Percentiles rank a stretch among this genome's conserved stretches.
phyloP scores from a whole-genome alignment of 2,797 vertebrate species.

The Todus mexicanus region DNA sequence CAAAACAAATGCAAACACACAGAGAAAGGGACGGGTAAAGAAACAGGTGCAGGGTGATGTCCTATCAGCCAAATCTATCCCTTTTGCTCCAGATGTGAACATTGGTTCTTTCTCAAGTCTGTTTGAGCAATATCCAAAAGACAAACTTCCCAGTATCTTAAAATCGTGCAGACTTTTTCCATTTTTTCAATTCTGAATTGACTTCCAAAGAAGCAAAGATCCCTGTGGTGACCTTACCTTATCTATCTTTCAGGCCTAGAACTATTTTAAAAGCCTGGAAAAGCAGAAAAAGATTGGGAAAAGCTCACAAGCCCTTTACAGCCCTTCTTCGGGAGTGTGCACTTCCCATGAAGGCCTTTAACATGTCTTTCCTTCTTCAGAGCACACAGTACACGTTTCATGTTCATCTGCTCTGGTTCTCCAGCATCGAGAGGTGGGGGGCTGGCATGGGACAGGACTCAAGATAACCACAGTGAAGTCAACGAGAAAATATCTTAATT shows the following conservation, averaged over 20 bases:
- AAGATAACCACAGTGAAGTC: background rate
- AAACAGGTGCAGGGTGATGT: background rate
- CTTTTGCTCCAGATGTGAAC: background rate
- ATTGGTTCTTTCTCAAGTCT: background rate
- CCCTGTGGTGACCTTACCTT: background rate
- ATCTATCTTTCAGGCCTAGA: background rate
- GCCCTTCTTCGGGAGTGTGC: background rate
- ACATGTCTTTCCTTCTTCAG: background rate
- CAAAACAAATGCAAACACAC: background rate
- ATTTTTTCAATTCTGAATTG: background rate
- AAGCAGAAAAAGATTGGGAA: background rate
- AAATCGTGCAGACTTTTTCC: background rate
- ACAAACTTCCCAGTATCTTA: background rate
- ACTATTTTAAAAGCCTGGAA: background rate
- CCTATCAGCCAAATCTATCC: background rate
- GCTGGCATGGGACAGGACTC: background rate
- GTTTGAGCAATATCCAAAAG: background rate
- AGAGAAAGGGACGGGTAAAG: background rate
- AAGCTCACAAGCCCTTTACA: background rate
- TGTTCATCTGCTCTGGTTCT: background rate
- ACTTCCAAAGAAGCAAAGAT: background rate
- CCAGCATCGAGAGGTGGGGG: fast-evolving
- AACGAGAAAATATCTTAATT: background rate
- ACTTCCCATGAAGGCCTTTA: background rate
- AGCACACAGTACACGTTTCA: background rate